phyloP scores from a whole-genome alignment of 2,113 vertebrate species.

The Leucopsar rothschildi region DNA sequence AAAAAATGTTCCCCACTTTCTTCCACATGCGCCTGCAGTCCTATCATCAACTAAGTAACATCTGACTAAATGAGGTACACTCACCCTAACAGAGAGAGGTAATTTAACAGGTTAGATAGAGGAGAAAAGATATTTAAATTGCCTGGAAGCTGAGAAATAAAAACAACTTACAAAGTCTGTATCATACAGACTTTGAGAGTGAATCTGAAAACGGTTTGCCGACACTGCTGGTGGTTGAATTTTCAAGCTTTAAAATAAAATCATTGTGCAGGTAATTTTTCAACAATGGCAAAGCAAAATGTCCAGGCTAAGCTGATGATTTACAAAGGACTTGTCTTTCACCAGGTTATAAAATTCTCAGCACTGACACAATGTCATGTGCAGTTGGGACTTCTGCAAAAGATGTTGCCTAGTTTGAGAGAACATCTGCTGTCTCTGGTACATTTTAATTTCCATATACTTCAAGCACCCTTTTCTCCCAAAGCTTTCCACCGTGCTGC shows the following conservation, averaged over 20 bases:
- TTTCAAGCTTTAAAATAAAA: not conserved
- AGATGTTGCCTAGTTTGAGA: not conserved
- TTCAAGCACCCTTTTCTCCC: not conserved
- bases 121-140: conserved; percentile 46
- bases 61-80: conserved; percentile 22
- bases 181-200: not conserved
- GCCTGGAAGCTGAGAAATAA: not conserved
- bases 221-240: not conserved
- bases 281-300: not conserved
- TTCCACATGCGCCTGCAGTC: not conserved
- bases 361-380: accelerated
- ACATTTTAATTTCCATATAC: not conserved
- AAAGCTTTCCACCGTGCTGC: not conserved
- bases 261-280: not conserved
- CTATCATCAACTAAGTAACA: conserved; percentile 11
- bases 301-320: not conserved
- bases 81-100: not conserved
- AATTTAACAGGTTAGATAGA: conserved; percentile 44
- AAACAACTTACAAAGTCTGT: not conserved
- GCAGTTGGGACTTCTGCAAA: not conserved
- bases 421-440: not conserved
- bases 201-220: not conserved
- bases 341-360: not conserved
- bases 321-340: not conserved
- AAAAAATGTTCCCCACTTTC: not conserved